Evolutionary conservation across 2,797 vertebrate species (phyloP), one percentile per base, ranked within the genome.

Genomic region (Pseudomugil gertrudae): DNA sequence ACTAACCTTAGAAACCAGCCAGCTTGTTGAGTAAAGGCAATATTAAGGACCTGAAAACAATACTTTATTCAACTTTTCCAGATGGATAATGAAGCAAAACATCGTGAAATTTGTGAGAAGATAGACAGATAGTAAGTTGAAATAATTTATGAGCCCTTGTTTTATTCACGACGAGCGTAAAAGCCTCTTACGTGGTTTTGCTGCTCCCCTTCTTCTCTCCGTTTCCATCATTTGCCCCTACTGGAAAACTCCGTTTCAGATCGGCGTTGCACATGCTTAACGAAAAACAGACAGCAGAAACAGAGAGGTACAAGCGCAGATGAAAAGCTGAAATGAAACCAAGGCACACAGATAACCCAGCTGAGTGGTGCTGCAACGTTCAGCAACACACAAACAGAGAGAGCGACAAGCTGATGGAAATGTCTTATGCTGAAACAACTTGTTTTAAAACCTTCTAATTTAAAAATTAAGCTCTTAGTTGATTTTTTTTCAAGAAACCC

Each of bases 241-340:
- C 26, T 52, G 7, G 14, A 14, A 24, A 26, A 5, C 15, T 8
- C 14, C 11, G 13, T 17, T 27, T 15, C 26, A 29, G 50, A 27
- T 26, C 14, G 48, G 13, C 24, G 29, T 11, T 15, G 21, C 15
- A 23, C 3, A 30, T 2, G 15, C 54, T 11, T 8, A 2, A 35
- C 24, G 5, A 19, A 45, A 15, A 21, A 21, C 21, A 15, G 54
- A 57, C 17, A n/a, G 30, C 10, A n/a, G 30, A 14, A 32, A n/a
- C 2, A 48, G 23, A 19, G 5, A n/a, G 35, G 33, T 26, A 4
- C 64, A 29, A 50, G 21, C 27, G 17, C 4, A n/a, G 1, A 11
- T 47, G 36, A 11, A 50, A 19, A 40, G 11, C 21, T 50, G 15
- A 36, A 50, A 66, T 57, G 5, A 59, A 59, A 59, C 11, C 23